Evolutionary conservation across 2,888 invertebrate genomes (phyloP).

Genomic region (Pardosa pseudoannulata): DNA sequence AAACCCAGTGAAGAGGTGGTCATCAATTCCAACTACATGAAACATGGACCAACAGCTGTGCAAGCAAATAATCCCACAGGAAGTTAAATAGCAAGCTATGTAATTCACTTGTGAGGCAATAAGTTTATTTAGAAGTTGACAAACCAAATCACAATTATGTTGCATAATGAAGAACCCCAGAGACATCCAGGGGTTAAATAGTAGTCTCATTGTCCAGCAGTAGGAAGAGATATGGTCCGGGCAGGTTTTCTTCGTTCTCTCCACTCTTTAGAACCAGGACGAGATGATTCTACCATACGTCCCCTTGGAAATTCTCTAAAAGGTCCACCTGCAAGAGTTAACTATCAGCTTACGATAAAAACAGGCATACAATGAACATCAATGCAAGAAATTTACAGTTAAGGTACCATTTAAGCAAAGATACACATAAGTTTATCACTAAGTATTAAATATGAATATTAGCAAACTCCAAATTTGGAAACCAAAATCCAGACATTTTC

Average conservation of each 20-base stretch:
- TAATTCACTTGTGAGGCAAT: slow-evolving; percentile 53
- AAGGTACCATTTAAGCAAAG: too few species aligned
- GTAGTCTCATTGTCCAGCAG: slow-evolving; percentile 58
- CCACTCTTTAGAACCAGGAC: slow-evolving; percentile 59
- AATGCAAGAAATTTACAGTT: too few species aligned
- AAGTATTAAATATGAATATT: too few species aligned
- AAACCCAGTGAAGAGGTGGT: slow-evolving; percentile 84
- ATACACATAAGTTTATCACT: too few species aligned
- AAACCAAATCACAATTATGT: slow-evolving; percentile 55
- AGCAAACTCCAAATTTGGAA: too few species aligned
- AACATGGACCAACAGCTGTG: slow-evolving; percentile 60
- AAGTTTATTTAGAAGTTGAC: slow-evolving; percentile 21
- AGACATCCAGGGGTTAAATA: slow-evolving; percentile 1
- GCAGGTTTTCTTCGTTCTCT: slow-evolving; percentile 59
- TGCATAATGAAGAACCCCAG: slow-evolving; percentile 39
- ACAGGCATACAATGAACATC: too few species aligned
- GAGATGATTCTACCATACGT: slow-evolving; percentile 39
- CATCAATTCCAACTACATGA: slow-evolving; percentile 88
- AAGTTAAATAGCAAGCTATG: slow-evolving; percentile 59
- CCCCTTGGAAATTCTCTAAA: slow-evolving; percentile 64
- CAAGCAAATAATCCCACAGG: slow-evolving; percentile 64
- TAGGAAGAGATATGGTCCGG: slow-evolving; percentile 55
- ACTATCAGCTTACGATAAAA: too few species aligned
- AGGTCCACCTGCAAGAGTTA: slow-evolving; percentile 56
- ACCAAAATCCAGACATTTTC: too few species aligned